Percentiles rank a stretch among this genome's conserved stretches.
phyloP scores from a whole-genome alignment of 2,113 vertebrate species.

The Pseudopodoces humilis region DNA sequence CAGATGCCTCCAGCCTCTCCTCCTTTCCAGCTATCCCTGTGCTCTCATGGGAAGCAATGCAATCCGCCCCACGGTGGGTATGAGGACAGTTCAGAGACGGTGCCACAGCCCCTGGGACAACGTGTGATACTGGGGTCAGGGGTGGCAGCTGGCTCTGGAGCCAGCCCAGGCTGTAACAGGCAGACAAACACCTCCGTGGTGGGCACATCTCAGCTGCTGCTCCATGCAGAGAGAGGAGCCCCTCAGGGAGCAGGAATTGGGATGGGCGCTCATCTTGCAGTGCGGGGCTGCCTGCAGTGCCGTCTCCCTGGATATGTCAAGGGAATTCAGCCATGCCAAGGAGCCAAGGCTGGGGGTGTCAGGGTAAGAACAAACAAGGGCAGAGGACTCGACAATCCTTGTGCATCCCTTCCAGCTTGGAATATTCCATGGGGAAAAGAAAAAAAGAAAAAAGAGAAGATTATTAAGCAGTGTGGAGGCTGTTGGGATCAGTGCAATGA shows the following conservation, averaged over 20 bases:
- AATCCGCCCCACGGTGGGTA: neutral
- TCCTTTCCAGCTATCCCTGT: neutral
- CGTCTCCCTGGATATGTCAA: rapidly evolving
- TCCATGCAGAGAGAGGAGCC: neutral
- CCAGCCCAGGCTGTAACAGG: neutral
- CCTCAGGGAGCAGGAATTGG: neutral
- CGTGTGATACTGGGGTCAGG: rapidly evolving
- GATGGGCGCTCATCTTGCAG: neutral
- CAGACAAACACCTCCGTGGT: rapidly evolving
- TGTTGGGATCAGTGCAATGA: neutral
- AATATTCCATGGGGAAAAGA: neutral
- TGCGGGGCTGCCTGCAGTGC: neutral
- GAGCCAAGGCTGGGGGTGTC: neutral
- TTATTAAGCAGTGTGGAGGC: neutral
- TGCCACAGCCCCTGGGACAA: neutral
- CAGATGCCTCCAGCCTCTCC: neutral
- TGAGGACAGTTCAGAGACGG: rapidly evolving
- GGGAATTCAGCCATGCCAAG: neutral
- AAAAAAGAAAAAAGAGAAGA: neutral
- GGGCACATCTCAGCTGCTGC: rapidly evolving
- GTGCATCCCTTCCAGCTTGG: neutral
- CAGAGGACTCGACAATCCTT: rapidly evolving
- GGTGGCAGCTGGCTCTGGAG: rapidly evolving
- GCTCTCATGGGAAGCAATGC: neutral
- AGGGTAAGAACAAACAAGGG: neutral